A percentile compares a stretch with the other conserved stretches of the same genome.
Evolutionary conservation across 2,888 invertebrate species (phyloP).

Genomic region (Leptothorax acervorum): DNA sequence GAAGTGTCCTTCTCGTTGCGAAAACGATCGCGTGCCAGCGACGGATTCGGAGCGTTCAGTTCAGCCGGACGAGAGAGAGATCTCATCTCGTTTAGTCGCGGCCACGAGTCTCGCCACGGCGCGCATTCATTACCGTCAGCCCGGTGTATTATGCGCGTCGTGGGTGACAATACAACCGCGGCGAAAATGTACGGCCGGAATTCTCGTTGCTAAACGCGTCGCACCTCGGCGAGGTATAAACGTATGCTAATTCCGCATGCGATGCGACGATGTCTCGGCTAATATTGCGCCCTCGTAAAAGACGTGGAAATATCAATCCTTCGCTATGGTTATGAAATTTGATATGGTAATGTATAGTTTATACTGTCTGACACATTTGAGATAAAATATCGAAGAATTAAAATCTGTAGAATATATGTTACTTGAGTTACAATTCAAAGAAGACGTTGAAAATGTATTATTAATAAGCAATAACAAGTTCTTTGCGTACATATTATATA

Average conservation of each 20-base stretch:
- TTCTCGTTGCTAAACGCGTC: constrained; percentile 57
- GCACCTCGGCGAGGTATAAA: constrained; percentile 51
- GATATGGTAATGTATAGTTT: background rate
- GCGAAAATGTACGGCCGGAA: constrained; percentile 40
- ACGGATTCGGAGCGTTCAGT: constrained; percentile 60
- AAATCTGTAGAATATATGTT: background rate
- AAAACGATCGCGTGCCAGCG: constrained; percentile 72
- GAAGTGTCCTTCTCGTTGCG: constrained; percentile 64
- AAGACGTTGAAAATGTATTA: too few species aligned
- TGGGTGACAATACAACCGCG: constrained; percentile 67
- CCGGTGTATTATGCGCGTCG: constrained; percentile 60
- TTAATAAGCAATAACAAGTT: too few species aligned
- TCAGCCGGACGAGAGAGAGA: constrained; percentile 49
- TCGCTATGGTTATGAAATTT: background rate
- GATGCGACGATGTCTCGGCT: constrained; percentile 18
- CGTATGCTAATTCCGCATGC: constrained; percentile 44
- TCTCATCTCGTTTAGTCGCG: constrained; percentile 69
- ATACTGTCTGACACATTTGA: background rate
- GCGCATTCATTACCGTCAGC: constrained; percentile 73
- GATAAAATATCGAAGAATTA: background rate
- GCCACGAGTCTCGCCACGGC: constrained; percentile 61
- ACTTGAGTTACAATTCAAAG: too few species aligned
- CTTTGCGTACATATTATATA: too few species aligned
- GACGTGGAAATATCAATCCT: background rate
- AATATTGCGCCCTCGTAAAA: constrained; percentile 2